Evolutionary conservation across 1,140 invertebrate genomes (phyloP).

Genomic region (Euschistus heros): DNA sequence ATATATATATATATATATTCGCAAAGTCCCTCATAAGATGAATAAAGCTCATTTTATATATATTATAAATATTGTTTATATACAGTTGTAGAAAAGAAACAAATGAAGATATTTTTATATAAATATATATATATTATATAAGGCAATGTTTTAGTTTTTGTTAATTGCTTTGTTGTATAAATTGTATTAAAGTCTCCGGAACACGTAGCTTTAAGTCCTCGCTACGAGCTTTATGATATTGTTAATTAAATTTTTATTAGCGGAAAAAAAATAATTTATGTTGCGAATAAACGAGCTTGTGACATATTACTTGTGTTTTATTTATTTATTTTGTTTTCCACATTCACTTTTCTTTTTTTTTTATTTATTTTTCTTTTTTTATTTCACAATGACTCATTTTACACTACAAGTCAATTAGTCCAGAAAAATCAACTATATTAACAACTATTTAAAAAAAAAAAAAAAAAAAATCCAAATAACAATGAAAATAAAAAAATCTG

Average conservation of each 20-base stretch:
- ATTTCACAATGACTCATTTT: no score
- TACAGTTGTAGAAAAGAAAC: neutral
- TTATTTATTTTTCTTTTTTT: neutral
- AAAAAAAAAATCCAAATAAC: neutral
- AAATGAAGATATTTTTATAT: constrained; percentile 15
- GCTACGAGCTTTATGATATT: constrained; percentile 16
- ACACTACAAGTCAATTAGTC: no score
- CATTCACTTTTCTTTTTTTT: constrained; percentile 1
- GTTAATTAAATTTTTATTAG: constrained; percentile 18
- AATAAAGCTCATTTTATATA: constrained; percentile 7
- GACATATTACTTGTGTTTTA: constrained; percentile 1
- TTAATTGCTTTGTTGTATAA: constrained; percentile 17
- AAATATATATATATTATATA: constrained; percentile 15
- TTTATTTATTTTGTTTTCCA: constrained; percentile 3
- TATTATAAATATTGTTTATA: constrained; percentile 11
- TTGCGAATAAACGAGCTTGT: constrained; percentile 17
- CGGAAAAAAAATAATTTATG: constrained; percentile 1
- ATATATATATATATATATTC: constrained; percentile 5
- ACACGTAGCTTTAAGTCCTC: constrained; percentile 6
- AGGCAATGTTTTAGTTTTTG: constrained; percentile 7
- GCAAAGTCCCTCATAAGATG: neutral
- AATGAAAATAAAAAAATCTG: neutral
- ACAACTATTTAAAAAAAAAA: neutral
- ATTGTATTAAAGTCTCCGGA: constrained; percentile 14
- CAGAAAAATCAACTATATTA: neutral